Evolutionary conservation across 2,797 vertebrate species (phyloP), one percentile per base, ranked within the genome.

Genomic region (Ceryle rudis): DNA sequence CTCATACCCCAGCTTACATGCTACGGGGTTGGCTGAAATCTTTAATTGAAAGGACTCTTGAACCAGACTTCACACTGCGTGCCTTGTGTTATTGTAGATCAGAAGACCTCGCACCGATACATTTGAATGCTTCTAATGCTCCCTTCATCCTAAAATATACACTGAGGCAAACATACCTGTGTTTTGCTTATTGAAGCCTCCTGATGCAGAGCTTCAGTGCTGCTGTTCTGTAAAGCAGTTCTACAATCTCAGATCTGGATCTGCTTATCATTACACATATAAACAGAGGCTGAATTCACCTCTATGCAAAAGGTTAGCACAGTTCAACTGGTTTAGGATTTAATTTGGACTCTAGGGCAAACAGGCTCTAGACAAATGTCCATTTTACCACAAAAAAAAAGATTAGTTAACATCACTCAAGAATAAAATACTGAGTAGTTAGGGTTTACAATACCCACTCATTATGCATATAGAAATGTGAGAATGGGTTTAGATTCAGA

Each of bases 141-240:
- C 42, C 46, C 39, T 86, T 94, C 88, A 70, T 91, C 58, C 90
- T 69, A 55, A 55, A 86, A 33, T 7, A 84, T 9, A 58, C 49
- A 33, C 31, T 5, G 21, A 37, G 66, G 35, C 35, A 88, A 81
- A 65, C 37, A 39, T 60, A 81, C 62, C 66, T 70, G 26, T 55
- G 55, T 39, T 91, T 86, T 81, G 39, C 72, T 91, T 90, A 16
- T 57, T 66, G 89, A 95, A 89, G 62, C 23, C 64, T 84, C 66
- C 69, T 60, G 5, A 1, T 42, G 70, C 31, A 79, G 39, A 67
- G 18, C 51, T 60, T 55, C 62, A 33, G 41, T 31, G 28, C 33
- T 52, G 81, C 57, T 84, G n/a, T 25, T 69, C 42, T 66, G 28
- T 16, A 77, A 91, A 84, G 35, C 51, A 29, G 49, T 91, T 75